phyloP scores from a whole-genome alignment of 1,140 invertebrate genomes.

The Campodea augens region DNA sequence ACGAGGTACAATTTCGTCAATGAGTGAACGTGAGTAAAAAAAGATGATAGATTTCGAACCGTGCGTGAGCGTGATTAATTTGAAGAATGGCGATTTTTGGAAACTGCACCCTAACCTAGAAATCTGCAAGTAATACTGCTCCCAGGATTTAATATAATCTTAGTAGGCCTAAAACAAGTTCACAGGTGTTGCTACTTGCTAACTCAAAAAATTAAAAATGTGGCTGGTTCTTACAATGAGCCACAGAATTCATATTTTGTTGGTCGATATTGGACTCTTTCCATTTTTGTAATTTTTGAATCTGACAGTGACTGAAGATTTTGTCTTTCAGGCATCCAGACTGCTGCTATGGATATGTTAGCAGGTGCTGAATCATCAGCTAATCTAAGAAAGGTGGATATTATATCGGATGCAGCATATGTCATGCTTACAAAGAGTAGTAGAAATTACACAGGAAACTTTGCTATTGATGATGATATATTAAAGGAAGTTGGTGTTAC shows the following conservation, averaged over 20 bases:
- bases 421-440: constrained; percentile 62
- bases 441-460: constrained; percentile 65
- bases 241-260: not conserved
- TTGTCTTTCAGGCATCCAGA: constrained; percentile 56
- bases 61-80: too few relatives aligned
- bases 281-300: not conserved
- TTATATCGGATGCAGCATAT: constrained; percentile 92
- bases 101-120: too few relatives aligned
- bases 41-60: too few relatives aligned
- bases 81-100: too few relatives aligned
- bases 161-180: too few relatives aligned
- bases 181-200: too few relatives aligned
- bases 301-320: constrained; percentile 1
- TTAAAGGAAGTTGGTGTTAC: constrained; percentile 57
- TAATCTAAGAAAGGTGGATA: constrained; percentile 62
- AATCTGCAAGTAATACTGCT: too few relatives aligned
- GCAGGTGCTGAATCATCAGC: constrained; percentile 43
- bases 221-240: not conserved
- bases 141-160: too few relatives aligned
- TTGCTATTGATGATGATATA: constrained; percentile 85
- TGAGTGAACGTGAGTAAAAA: too few relatives aligned
- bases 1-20: too few relatives aligned
- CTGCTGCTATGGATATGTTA: constrained; percentile 93
- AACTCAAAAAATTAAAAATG: too few relatives aligned
- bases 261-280: not conserved